A percentile compares a stretch with the other conserved stretches of the same genome.
phyloP scores from a whole-genome alignment of 2,888 invertebrate species.

The Tachystola acroxantha region DNA sequence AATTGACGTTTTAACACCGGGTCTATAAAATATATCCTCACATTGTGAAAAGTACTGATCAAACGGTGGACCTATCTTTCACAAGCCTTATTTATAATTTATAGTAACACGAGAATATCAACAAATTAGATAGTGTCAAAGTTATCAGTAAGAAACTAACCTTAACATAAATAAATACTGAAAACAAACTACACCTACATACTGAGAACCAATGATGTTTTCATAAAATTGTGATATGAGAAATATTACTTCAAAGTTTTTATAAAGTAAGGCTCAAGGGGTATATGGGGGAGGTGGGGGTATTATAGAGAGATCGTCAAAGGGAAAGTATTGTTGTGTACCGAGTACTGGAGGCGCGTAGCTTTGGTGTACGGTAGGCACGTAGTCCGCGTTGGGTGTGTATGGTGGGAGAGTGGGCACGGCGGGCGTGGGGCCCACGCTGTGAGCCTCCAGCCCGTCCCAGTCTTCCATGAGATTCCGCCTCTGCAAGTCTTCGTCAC shows the following conservation, averaged over 20 bases:
- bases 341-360: constrained; percentile 61
- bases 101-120: too few relatives aligned
- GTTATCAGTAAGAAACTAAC: too few relatives aligned
- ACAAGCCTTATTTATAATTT: constrained; percentile 67
- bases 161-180: neutral
- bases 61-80: constrained; percentile 27
- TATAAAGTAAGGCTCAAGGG: constrained; percentile 39
- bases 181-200: constrained; percentile 1
- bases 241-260: neutral
- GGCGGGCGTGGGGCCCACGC: constrained; percentile 76
- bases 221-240: neutral
- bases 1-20: too few relatives aligned
- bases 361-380: constrained; percentile 41
- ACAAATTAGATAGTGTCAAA: too few relatives aligned
- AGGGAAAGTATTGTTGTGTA: constrained; percentile 66
- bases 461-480: constrained; percentile 80
- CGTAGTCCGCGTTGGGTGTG: constrained; percentile 67
- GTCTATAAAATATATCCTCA: too few relatives aligned
- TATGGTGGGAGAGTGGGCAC: constrained; percentile 79
- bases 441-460: constrained; percentile 80
- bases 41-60: too few relatives aligned
- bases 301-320: constrained; percentile 64
- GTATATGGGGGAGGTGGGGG: constrained; percentile 77
- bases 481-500: constrained; percentile 65
- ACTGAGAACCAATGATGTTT: neutral